Evolutionary conservation across 2,888 invertebrate species (phyloP), one percentile per base, ranked within the genome.

Genomic region (Onthophagus sagittarius): DNA sequence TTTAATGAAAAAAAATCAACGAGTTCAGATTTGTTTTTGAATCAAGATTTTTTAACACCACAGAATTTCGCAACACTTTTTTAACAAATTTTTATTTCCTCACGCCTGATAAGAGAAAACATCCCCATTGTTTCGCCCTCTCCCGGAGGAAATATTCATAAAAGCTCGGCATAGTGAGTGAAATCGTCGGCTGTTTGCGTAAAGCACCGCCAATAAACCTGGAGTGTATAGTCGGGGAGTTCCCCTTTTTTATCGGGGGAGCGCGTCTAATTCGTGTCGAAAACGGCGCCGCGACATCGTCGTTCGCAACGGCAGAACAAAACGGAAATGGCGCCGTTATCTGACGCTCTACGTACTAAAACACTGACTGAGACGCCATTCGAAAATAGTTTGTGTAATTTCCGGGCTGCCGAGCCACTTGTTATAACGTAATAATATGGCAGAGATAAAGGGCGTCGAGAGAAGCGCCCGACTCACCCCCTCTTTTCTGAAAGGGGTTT

Each of bases 311-410:
- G 23, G 80, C 82, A 82, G 83, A 83, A 82, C 82, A 80, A 83
- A 82, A 81, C 23, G 84, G 84, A 84, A 84, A 84, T 84, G 82
- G 83, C 80, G 81, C 81, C 79, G 84, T 84, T 84, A 84, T 84
- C 84, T 81, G 80, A 79, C 82, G 81, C 83, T 82, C 81, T 81
- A 81, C 78, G 81, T 81, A 82, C 83, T 83, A 83, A 84, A 84
- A 84, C 83, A 83, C 81, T 82, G 82, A 82, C 80, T 82, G 83
- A 81, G 83, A 84, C 82, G 82, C 83, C 83, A 85, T 85, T 85
- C 83, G 85, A 85, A 85, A 85, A 85, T 85, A 85, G 85, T 85
- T 85, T 85, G 84, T 84, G 85, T 85, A 85, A 85, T 85, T 85
- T 85, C 85, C 85, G 39, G 39, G 85, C 80, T 82, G 80, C 82